Conservation (phyloP, 64 coral and sea anemone species). For the Montipora sp. region DNA sequence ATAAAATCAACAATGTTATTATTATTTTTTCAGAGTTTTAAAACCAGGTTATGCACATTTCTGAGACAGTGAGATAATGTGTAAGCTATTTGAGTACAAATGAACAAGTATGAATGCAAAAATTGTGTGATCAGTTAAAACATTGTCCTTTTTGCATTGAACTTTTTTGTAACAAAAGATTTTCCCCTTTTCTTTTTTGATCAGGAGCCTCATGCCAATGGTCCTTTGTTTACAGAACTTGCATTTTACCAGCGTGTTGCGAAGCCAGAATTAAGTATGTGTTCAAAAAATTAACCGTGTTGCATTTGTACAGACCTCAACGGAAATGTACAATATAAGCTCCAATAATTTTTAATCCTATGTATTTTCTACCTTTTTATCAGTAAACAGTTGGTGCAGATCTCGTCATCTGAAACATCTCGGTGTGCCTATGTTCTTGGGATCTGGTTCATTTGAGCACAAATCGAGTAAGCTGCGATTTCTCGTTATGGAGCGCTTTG, state of each 20-base stretch:
- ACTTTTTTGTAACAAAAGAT: not conserved
- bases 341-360: not conserved
- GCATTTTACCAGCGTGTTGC: constrained; percentile 96
- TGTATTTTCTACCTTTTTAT: not conserved
- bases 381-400: constrained; percentile 91
- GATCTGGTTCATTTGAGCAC: constrained; percentile 80
- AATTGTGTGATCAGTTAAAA: no score
- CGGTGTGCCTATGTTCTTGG: constrained; percentile 85
- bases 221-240: constrained; percentile 92
- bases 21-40: no score
- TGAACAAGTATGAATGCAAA: no score
- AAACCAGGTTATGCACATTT: no score
- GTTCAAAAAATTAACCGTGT: not conserved
- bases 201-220: constrained; percentile 94
- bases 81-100: no score
- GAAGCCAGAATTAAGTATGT: constrained; percentile 88
- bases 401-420: constrained; percentile 84
- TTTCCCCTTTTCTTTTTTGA: not conserved
- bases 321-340: no score
- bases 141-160: no score
- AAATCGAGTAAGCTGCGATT: constrained; percentile 83
- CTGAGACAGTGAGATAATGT: no score
- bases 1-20: no score
- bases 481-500: constrained; percentile 95
- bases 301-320: not conserved